Evolutionary conservation across 2,888 invertebrate genomes (phyloP).

Genomic region (Lepidonotus clava): DNA sequence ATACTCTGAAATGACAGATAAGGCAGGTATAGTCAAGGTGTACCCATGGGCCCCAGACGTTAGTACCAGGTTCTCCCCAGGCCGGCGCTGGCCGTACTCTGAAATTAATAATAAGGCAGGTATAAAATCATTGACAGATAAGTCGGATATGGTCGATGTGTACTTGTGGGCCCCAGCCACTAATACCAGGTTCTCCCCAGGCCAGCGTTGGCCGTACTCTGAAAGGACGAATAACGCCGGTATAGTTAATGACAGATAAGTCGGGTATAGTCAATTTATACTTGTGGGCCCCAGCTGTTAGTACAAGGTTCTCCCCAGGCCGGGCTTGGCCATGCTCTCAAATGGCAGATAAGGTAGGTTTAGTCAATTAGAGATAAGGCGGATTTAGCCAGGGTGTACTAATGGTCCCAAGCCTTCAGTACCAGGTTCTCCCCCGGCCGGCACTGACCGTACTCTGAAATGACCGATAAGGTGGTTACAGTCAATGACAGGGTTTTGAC

Average conservation of each 20-base stretch:
- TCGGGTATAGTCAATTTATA: constrained; percentile 53
- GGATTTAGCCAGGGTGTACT: constrained; percentile 56
- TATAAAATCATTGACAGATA: too few relatives aligned
- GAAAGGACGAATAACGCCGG: background rate
- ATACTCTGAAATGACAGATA: constrained; percentile 41
- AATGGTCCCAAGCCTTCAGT: constrained; percentile 62
- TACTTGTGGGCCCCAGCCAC: constrained; percentile 64
- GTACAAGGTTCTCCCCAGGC: constrained; percentile 33
- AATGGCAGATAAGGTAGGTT: background rate
- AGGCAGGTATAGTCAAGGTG: too few relatives aligned
- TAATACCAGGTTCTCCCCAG: constrained; percentile 48
- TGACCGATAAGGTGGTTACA: background rate
- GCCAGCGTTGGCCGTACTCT: constrained; percentile 53
- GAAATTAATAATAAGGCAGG: too few relatives aligned
- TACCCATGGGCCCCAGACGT: constrained; percentile 64
- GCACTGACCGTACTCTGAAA: constrained; percentile 54
- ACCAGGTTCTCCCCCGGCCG: constrained; percentile 43
- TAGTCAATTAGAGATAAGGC: background rate
- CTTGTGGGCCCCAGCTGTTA: constrained; percentile 63
- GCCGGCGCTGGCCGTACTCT: constrained; percentile 53
- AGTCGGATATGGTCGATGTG: too few relatives aligned
- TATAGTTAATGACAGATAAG: background rate
- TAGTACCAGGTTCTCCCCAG: constrained; percentile 48
- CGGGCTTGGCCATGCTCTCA: constrained; percentile 53
- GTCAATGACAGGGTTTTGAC: too few relatives aligned